Base-by-base conservation (phyloP, 2,797 vertebrate species). In the Momotus momota region DNA sequence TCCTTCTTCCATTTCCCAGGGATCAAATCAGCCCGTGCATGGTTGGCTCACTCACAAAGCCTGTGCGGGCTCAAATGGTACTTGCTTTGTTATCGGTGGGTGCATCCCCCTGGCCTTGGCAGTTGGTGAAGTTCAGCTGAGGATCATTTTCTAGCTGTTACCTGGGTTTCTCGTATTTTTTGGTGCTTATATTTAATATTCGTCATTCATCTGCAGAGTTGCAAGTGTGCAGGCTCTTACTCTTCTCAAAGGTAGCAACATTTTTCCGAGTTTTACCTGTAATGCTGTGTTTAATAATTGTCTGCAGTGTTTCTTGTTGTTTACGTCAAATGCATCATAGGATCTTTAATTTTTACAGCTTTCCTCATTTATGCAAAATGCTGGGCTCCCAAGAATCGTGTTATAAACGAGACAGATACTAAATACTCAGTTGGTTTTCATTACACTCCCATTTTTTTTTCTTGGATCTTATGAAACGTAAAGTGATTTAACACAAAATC, bases 351-450 rank as follows among this genome's bases (percentile, higher is more conserved):
- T 77, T 90, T 86, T 64, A 69, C 10, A 60, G 66, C 26, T 67
- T 58, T 73, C 64, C 72, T 85, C 3, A 20, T 80, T 78, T 87
- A 61, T 48, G 96, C 31, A 74, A 41, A 96, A 89, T 95, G 69
- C 79, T 75, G 96, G 73, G 81, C 90, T 97, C 83, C 87, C 93
- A 95, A 94, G 91, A 90, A 90, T 58, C 81, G 82, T 31, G 61
- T 81, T 92, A 22, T 9, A 90, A 86, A 88, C 78, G 80, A 43
- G 23, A 33, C 9, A 74, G 65, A 41, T 75, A 33, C 5, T 69
- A 48, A 88, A 66, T 71, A 52, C 14, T 33, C 27, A 9, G 31
- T 60, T 62, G 31, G 27, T 94, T 94, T 89, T 81, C 83, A 89
- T 95, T 80, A 78, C 73, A 54, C 31, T 67, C 40, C 16, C 25